A percentile compares a stretch with the other conserved stretches of the same genome.
Conservation (phyloP, 2,113 vertebrate genomes). For the Grallaria varia region DNA sequence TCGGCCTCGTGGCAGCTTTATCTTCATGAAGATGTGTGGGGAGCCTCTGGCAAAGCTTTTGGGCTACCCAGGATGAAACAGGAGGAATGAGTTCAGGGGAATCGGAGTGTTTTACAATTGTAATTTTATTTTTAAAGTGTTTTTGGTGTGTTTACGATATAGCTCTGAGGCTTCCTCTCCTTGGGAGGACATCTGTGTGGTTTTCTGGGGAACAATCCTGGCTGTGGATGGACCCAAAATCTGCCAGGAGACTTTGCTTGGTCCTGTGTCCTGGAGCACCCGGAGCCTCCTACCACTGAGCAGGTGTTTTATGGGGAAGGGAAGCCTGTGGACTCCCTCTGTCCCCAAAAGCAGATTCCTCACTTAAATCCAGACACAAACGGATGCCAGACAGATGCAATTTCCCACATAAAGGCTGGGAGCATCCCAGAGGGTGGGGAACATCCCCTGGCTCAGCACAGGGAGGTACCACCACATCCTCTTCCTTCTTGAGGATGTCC, state of each 20-base stretch:
- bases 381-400: neutral
- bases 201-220: neutral
- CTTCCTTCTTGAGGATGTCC: neutral
- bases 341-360: neutral
- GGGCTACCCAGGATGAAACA: neutral
- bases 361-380: neutral
- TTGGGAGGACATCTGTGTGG: neutral
- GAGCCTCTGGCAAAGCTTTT: neutral
- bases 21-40: neutral
- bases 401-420: neutral
- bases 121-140: neutral
- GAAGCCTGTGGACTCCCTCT: accelerated
- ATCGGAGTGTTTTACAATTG: neutral
- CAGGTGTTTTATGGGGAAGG: neutral
- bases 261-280: neutral
- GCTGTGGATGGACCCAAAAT: neutral
- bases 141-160: neutral
- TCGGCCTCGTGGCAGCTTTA: neutral
- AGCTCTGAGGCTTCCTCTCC: neutral
- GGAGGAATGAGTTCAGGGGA: neutral
- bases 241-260: neutral
- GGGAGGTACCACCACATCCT: neutral
- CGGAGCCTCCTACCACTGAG: neutral
- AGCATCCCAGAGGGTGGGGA: neutral
- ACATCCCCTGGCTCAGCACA: neutral